Conservation (phyloP, 2,797 vertebrate species). For the Sciaenops ocellatus region DNA sequence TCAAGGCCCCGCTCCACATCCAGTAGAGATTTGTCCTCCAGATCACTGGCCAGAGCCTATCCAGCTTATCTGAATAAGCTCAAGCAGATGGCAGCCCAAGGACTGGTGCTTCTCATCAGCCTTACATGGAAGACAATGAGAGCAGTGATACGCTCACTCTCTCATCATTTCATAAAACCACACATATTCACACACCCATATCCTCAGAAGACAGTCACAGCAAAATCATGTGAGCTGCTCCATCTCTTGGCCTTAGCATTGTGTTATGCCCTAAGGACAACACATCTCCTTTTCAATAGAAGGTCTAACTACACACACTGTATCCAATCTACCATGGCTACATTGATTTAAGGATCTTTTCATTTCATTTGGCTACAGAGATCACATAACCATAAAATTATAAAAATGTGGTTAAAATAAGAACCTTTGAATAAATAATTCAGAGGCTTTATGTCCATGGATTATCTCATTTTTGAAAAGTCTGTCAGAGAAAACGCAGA, state of each 20-base stretch:
- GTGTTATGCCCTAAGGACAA: conserved; percentile 58
- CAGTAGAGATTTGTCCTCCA: conserved; percentile 28
- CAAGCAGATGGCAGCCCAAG: conserved; percentile 31
- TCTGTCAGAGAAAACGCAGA: background rate
- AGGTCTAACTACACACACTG: conserved; percentile 28
- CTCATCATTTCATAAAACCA: conserved; percentile 33
- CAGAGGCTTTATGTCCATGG: background rate
- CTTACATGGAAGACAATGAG: conserved; percentile 58
- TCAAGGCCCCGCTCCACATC: conserved; percentile 40
- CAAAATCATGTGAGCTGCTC: conserved; percentile 81
- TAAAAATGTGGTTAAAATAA: background rate
- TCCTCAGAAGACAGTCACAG: conserved; percentile 82
- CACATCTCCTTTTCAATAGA: conserved; percentile 25
- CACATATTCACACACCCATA: conserved; percentile 56
- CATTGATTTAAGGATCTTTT: conserved; percentile 25
- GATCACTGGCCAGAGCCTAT: conserved; percentile 23
- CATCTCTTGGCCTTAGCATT: conserved; percentile 39
- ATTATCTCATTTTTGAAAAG: background rate
- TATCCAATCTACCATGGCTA: conserved; percentile 2
- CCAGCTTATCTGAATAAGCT: conserved; percentile 19
- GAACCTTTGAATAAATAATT: background rate
- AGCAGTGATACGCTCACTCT: conserved; percentile 49
- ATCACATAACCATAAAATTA: background rate
- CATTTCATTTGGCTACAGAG: background rate
- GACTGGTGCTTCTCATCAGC: conserved; percentile 53